Evolutionary conservation across 2,888 invertebrate species (phyloP), one percentile per base, ranked within the genome.

Genomic region (Yponomeuta sedellus): DNA sequence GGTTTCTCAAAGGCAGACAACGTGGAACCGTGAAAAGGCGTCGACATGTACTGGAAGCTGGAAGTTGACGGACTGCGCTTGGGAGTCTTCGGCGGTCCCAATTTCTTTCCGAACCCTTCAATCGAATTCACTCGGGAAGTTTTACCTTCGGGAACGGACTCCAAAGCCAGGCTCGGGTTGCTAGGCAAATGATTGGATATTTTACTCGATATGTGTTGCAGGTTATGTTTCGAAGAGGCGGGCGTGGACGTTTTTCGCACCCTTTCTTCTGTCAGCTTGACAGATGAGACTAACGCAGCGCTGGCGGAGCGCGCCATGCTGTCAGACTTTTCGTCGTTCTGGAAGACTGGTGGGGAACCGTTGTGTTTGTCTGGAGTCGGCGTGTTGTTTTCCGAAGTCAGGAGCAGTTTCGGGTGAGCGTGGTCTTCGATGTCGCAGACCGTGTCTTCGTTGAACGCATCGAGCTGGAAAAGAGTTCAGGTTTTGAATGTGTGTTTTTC

Each of bases 11-110:
- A 93, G 0, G 93, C 93, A 0, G 96, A 96, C 0, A 97, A 74
- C 0, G 96, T 96, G 59, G 96, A 96, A 0, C 97, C 97, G 73
- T 97, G 97, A 77, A 96, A 97, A 0, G 96, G 96, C 0, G 97
- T 97, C 63, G 95, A 95, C 78, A 97, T 93, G 75, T 97, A 97
- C 70, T 96, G 95, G 72, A 97, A 96, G 64, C 96, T 96, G 56
- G 96, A 96, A 0, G 94, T 94, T 0, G 96, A 96, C 0, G 96
- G 95, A 39, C 94, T 96, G 0, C 94, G 92, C 75, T 92, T 93
- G 0, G 94, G 94, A 1, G 92, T 86, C 64, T 92, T 92, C 0
- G 86, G 85, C 0, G 84, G 80, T 0, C 81, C 75, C 2, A 87
- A 67, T 19, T 88, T 88, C 67, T 83, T 92, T 0, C 85, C 76